A percentile compares a stretch with the other conserved stretches of the same genome.
These are phyloP conservation scores for Prosopocoilus inquinatus DNA, from an alignment of 2,888 invertebrate species.

Conservation along the genomic window DNA sequence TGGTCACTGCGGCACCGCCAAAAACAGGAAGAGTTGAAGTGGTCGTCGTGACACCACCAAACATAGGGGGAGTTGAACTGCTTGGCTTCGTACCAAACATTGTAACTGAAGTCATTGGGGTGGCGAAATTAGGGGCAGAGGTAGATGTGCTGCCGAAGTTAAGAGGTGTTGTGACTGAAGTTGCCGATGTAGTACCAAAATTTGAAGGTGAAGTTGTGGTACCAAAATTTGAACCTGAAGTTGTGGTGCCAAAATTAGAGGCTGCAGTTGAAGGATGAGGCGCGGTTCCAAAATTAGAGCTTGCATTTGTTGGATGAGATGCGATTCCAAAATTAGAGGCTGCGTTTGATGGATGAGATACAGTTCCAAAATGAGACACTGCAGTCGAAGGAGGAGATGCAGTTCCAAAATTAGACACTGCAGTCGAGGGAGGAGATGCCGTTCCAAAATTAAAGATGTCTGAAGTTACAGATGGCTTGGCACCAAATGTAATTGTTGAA, in stretches of 20 bases:
- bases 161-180: conserved; percentile 10
- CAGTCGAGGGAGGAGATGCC: neutral
- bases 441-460: neutral
- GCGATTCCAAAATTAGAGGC: neutral
- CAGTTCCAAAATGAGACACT: conserved; percentile 10
- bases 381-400: neutral
- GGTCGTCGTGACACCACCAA: conserved; percentile 12
- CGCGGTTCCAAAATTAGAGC: conserved; percentile 10
- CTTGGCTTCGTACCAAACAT: conserved; percentile 2
- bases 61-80: neutral
- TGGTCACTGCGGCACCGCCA: conserved; percentile 12
- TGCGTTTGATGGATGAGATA: neutral
- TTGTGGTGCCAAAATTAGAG: neutral
- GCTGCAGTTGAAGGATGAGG: neutral
- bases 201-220: neutral
- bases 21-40: conserved; percentile 6
- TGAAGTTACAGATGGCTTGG: neutral
- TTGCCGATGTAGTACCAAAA: conserved; percentile 8
- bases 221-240: conserved; percentile 12
- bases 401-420: neutral
- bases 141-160: conserved; percentile 14
- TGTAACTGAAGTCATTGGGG: neutral
- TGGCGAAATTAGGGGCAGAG: neutral
- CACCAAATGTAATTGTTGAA: conserved; percentile 3
- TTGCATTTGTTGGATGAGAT: conserved; percentile 12